Base-by-base conservation (phyloP, 2,113 vertebrate species). In the Raja brachyura region DNA sequence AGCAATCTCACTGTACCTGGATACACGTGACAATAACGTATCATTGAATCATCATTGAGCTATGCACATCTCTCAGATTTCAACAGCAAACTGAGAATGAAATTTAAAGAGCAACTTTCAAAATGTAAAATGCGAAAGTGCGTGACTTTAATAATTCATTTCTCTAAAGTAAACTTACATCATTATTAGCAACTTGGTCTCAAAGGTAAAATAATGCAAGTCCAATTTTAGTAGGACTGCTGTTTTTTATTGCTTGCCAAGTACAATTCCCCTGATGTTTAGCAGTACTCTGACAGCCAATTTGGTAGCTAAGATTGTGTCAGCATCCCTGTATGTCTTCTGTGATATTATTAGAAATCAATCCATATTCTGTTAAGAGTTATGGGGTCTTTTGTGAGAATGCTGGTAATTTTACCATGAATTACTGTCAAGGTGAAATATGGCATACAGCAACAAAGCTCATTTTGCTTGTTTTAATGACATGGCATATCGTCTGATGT, bases 401-500 rank as follows among this genome's bases (percentile, higher is more conserved):
- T 88, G 59, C 14, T 63, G n/a, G 81, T 88, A 88, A 88, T 88
- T 63, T 88, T 88, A n/a, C 59, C 83, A 88, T 88, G 83, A 88
- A 88, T 66, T 63, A 66, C 59, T 63, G 59, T 88, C 83, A 66
- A 88, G 83, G 83, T 31, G 83, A 88, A 88, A 85, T 63, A 63
- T 63, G 59, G 83, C 59, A 33, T 33, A 18, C 28, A 88, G 59
- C 59, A 88, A 63, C 63, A 88, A 88, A 88, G n/a, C 61, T 63
- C 59, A 63, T 31, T 88, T 88, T 88, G 59, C 59, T 63, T 6
- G 25, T 88, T 88, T 63, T 33, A 63, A 88, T 31, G 59, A 2
- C 14, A 2, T 63, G 6, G 28, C 59, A 5, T 88, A 63, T 88
- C 83, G 31, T 86, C 83, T 86, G 83, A 63, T 63, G 61, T 22